phyloP scores from a whole-genome alignment of 2,888 invertebrate species.

The Neuroscelio doddi region DNA sequence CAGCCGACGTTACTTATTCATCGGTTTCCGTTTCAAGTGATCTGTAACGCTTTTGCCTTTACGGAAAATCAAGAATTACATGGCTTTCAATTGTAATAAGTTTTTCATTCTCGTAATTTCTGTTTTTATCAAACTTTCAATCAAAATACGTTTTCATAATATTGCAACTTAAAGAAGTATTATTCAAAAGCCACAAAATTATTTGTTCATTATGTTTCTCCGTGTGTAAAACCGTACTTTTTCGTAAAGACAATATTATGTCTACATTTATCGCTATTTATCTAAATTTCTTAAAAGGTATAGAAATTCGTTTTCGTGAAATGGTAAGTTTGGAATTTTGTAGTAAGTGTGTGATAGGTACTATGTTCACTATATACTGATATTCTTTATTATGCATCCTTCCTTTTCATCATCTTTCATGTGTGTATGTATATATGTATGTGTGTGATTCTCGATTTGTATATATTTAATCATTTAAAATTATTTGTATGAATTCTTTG shows the following conservation, averaged over 20 bases:
- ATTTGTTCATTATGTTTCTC: slow-evolving; percentile 1
- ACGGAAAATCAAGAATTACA: slow-evolving; percentile 7
- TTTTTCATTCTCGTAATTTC: no score
- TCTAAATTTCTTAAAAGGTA: slow-evolving; percentile 45
- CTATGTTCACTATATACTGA: slow-evolving; percentile 28
- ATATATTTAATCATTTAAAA: slow-evolving; percentile 18
- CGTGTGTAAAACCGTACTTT: no score
- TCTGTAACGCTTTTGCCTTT: not conserved
- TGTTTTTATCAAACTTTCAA: not conserved
- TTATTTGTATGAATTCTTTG: slow-evolving; percentile 4
- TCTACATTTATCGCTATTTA: slow-evolving; percentile 40
- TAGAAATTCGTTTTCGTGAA: slow-evolving; percentile 47
- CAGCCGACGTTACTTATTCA: slow-evolving; percentile 14
- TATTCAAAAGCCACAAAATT: not conserved
- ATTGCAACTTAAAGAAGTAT: no score
- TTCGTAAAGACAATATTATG: slow-evolving; percentile 42
- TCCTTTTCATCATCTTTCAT: no score
- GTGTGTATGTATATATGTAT: slow-evolving; percentile 18
- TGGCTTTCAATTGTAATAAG: no score
- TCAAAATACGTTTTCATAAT: no score
- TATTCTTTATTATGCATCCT: slow-evolving; percentile 41
- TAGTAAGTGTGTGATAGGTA: slow-evolving; percentile 39
- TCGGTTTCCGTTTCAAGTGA: no score
- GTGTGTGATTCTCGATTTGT: slow-evolving; percentile 15
- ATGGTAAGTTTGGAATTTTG: slow-evolving; percentile 44